Conservation (phyloP, 2,888 invertebrate species). For the Oasisia sp. region DNA sequence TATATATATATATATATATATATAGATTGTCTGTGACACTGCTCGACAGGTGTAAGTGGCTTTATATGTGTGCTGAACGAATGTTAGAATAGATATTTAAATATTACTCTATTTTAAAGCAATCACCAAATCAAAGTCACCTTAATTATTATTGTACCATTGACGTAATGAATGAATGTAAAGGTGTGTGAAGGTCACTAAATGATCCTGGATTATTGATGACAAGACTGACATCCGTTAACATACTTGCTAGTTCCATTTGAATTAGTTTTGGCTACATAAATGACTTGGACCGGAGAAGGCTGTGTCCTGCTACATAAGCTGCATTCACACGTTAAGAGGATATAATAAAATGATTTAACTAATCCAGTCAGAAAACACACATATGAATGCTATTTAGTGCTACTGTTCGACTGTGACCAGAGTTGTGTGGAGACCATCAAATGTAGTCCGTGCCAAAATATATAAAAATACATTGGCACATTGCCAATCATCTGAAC, state of each 20-base stretch:
- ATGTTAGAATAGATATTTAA: not conserved
- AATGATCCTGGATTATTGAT: not conserved
- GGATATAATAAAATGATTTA: no score
- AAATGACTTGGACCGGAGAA: not conserved
- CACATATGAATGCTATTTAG: no score
- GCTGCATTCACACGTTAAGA: no score
- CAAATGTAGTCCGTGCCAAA: no score
- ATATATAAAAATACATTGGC: no score
- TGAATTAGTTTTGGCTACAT: not conserved
- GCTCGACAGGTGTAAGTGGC: not conserved
- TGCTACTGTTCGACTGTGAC: no score
- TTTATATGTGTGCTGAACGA: not conserved
- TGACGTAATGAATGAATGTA: not conserved
- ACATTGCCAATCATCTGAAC: no score
- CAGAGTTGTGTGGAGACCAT: no score
- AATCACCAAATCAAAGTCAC: not conserved
- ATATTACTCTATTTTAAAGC: not conserved
- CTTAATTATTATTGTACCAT: not conserved
- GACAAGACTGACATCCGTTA: not conserved
- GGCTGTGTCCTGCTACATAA: not conserved
- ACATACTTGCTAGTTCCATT: not conserved
- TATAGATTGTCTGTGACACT: not conserved
- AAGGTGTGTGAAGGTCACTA: not conserved
- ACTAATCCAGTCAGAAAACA: no score
- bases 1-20: no score